Evolutionary conservation across 1,140 invertebrate genomes (phyloP).

Genomic region (Aphaenogaster ashmeadi): DNA sequence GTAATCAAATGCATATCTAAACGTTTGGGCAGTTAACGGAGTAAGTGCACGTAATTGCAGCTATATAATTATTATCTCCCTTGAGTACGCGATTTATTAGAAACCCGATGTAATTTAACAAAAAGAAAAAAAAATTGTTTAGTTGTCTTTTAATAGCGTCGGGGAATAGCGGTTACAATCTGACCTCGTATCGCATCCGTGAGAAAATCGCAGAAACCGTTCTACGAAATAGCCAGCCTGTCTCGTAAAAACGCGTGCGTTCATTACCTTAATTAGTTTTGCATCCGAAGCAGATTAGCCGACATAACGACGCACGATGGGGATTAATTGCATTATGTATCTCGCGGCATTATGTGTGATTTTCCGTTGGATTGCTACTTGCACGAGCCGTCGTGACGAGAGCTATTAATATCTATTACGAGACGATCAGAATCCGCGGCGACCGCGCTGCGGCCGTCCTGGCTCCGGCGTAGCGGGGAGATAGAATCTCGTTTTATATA

Average conservation of each 20-base stretch:
- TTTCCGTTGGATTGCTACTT: constrained; percentile 66
- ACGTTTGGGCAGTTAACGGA: constrained; percentile 30
- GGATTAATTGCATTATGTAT: constrained; percentile 71
- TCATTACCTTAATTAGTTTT: constrained; percentile 72
- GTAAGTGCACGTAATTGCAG: constrained; percentile 16
- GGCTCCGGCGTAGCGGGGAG: not conserved
- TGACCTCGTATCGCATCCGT: constrained; percentile 68
- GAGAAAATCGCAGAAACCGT: constrained; percentile 62
- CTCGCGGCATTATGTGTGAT: constrained; percentile 53
- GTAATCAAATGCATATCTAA: constrained; percentile 42
- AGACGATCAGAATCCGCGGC: constrained; percentile 34
- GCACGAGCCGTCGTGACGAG: constrained; percentile 59
- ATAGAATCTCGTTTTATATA: constrained; percentile 58
- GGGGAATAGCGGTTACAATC: constrained; percentile 49
- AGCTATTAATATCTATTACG: constrained; percentile 70
- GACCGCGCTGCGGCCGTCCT: not conserved
- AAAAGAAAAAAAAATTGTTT: constrained; percentile 51
- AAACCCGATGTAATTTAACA: constrained; percentile 9
- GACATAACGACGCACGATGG: constrained; percentile 52
- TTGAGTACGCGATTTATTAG: constrained; percentile 33
- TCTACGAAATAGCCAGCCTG: constrained; percentile 31
- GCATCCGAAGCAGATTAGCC: constrained; percentile 56
- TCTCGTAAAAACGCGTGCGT: constrained; percentile 42
- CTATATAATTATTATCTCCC: constrained; percentile 27
- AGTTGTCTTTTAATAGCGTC: constrained; percentile 53